These are phyloP conservation scores for Rhyacophila evoluta DNA, from an alignment of 2,888 invertebrate genomes.

Conservation along the genomic window DNA sequence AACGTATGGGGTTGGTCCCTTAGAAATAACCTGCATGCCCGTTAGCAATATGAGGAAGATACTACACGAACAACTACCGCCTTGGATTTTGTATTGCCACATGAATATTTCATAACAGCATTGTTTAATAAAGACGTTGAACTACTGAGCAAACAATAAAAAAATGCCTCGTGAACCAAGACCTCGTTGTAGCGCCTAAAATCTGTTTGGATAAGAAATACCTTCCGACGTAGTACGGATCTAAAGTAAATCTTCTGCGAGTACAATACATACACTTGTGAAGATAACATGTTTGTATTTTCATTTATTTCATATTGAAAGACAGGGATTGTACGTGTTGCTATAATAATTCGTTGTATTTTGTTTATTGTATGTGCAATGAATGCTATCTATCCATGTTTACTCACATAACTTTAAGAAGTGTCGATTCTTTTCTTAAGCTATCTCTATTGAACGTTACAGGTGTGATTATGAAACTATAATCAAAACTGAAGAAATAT, in stretches of 20 bases:
- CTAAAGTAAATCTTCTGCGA: background rate
- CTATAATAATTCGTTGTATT: background rate
- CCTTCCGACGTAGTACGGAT: background rate
- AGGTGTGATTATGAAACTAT: no score
- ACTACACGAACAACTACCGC: background rate
- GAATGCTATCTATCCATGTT: background rate
- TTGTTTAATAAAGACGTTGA: conserved; percentile 42
- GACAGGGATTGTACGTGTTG: background rate
- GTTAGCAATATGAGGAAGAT: background rate
- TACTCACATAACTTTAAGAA: background rate
- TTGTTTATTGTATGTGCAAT: no score
- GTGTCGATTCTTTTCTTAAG: background rate
- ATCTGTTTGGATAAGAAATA: conserved; percentile 5
- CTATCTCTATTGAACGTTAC: no score
- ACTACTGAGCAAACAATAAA: conserved; percentile 17
- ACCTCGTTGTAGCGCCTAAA: conserved; percentile 5
- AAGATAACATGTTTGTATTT: background rate
- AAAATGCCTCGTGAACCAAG: background rate
- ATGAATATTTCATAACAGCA: conserved; percentile 43
- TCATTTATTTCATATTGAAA: background rate
- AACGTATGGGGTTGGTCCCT: background rate
- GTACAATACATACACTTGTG: background rate
- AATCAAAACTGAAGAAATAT: no score
- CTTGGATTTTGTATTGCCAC: background rate
- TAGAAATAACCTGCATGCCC: background rate